A percentile compares a stretch with the other conserved stretches of the same genome.
Evolutionary conservation across 2,888 invertebrate genomes (phyloP).

Genomic region (Agonopterix subpropinquella): DNA sequence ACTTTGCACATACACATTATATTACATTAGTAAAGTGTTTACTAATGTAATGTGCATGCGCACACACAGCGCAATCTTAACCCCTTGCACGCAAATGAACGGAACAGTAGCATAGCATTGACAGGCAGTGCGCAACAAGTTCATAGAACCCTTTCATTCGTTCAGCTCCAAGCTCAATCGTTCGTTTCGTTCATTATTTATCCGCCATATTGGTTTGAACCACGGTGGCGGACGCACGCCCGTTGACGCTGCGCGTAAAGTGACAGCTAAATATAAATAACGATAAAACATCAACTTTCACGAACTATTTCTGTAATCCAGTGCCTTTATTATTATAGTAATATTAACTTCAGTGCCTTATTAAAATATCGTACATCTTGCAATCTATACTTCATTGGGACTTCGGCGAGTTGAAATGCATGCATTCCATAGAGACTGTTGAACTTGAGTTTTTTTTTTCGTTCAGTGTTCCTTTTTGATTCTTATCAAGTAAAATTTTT

Average conservation of each 20-base stretch:
- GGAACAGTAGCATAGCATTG: too few species aligned
- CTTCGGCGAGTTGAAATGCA: slow-evolving; percentile 58
- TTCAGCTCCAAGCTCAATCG: slow-evolving; percentile 10
- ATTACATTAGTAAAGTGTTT: too few species aligned
- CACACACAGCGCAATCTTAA: too few species aligned
- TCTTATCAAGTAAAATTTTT: slow-evolving; percentile 48
- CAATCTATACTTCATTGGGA: slow-evolving; percentile 28
- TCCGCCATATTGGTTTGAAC: slow-evolving; percentile 63
- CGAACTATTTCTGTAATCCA: slow-evolving; percentile 31
- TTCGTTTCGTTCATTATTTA: slow-evolving; percentile 20
- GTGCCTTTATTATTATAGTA: slow-evolving; percentile 25
- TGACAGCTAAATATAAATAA: slow-evolving; percentile 52
- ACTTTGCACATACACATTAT: too few species aligned
- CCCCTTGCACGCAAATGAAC: too few species aligned
- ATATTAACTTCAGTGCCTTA: slow-evolving; percentile 38
- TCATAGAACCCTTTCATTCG: slow-evolving; percentile 3
- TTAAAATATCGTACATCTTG: background rate
- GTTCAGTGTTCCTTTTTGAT: slow-evolving; percentile 57
- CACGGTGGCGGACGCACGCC: slow-evolving; percentile 36
- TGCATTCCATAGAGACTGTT: slow-evolving; percentile 70
- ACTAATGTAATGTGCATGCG: too few species aligned
- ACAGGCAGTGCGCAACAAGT: too few species aligned
- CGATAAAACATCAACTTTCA: slow-evolving; percentile 50
- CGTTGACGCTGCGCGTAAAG: slow-evolving; percentile 41
- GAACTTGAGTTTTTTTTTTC: slow-evolving; percentile 64